These are phyloP conservation scores for Yponomeuta cagnagella DNA, from an alignment of 2,888 invertebrate genomes.

Conservation along the genomic window DNA sequence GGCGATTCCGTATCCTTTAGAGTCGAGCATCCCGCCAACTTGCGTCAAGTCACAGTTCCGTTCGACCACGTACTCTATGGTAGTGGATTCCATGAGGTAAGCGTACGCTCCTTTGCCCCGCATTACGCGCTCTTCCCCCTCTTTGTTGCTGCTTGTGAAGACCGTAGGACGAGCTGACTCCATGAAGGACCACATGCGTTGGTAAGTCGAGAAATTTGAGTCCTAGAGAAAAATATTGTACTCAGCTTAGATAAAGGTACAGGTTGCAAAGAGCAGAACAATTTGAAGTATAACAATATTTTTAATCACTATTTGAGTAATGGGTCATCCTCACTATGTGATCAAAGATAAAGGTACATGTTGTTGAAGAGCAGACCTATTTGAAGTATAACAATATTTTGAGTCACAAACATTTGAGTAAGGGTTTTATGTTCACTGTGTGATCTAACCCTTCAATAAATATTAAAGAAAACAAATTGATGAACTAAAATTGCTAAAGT, in stretches of 20 bases:
- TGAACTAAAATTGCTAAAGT: too few species aligned
- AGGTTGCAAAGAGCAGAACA: slow-evolving; percentile 2
- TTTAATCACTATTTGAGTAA: too few species aligned
- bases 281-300: too few species aligned
- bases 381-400: neutral
- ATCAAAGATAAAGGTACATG: too few species aligned
- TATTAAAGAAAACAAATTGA: too few species aligned
- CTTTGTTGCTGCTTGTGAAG: slow-evolving; percentile 88
- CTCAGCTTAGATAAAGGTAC: slow-evolving; percentile 17
- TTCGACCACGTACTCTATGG: slow-evolving; percentile 95
- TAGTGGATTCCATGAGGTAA: slow-evolving; percentile 97
- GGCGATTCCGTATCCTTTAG: slow-evolving; percentile 97
- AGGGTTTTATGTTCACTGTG: too few species aligned
- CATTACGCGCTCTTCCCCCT: slow-evolving; percentile 92
- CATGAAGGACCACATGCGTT: slow-evolving; percentile 98
- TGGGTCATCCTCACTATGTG: too few species aligned
- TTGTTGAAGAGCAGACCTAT: neutral
- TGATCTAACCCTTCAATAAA: too few species aligned
- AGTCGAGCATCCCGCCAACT: slow-evolving; percentile 94
- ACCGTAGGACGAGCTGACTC: slow-evolving; percentile 90
- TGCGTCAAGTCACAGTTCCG: slow-evolving; percentile 93
- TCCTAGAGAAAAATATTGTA: slow-evolving; percentile 72
- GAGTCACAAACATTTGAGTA: neutral
- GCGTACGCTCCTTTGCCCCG: slow-evolving; percentile 93
- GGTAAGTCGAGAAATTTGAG: slow-evolving; percentile 94